Conservation (phyloP, 1,140 invertebrate genomes). For the Solenopsis invicta region DNA sequence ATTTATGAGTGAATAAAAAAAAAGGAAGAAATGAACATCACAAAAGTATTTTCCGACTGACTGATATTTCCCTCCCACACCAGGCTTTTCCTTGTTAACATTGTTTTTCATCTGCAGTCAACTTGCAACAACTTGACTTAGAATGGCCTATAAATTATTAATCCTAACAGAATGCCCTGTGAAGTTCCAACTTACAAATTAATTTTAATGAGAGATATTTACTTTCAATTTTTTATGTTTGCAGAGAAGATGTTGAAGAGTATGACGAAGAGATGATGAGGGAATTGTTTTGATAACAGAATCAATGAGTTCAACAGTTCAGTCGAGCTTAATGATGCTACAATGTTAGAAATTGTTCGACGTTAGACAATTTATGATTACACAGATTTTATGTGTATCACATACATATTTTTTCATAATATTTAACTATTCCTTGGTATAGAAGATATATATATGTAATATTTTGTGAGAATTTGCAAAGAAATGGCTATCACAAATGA, state of each 20-base stretch:
- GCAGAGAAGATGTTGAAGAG: constrained; percentile 49
- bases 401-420: constrained; percentile 19
- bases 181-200: constrained; percentile 38
- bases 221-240: constrained; percentile 61
- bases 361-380: constrained; percentile 8
- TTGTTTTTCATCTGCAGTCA: constrained; percentile 23
- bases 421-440: neutral
- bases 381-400: constrained; percentile 12
- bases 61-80: neutral
- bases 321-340: neutral
- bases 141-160: neutral
- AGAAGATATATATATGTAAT: neutral
- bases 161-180: neutral
- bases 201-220: constrained; percentile 29
- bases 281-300: constrained; percentile 51
- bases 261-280: constrained; percentile 64
- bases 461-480: neutral
- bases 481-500: neutral
- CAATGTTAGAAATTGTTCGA: constrained; percentile 1
- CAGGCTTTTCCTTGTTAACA: neutral
- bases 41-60: constrained; percentile 56
- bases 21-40: constrained; percentile 18
- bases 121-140: neutral
- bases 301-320: constrained; percentile 1
- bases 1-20: constrained; percentile 80